These are phyloP conservation scores for Cephalotes varians DNA, from an alignment of 2,888 invertebrate genomes.

Conservation along the genomic window DNA sequence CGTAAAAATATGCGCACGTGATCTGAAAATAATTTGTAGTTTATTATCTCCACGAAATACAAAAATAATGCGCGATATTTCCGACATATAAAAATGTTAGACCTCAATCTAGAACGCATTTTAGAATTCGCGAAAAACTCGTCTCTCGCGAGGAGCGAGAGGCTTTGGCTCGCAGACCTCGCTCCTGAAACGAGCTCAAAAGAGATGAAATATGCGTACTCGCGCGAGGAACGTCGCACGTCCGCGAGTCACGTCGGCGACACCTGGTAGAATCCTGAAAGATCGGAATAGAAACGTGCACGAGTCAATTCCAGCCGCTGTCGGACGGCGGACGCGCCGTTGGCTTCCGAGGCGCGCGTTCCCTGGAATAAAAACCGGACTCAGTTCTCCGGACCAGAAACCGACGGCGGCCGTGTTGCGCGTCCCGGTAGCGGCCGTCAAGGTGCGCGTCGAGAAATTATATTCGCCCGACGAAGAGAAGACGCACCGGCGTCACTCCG, in stretches of 20 bases:
- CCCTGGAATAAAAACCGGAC: slow-evolving; percentile 75
- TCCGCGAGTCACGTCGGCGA: slow-evolving; percentile 62
- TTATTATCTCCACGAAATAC: neutral
- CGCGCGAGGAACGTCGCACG: slow-evolving; percentile 24
- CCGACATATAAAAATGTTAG: neutral
- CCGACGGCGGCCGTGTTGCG: slow-evolving; percentile 10
- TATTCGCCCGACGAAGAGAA: slow-evolving; percentile 53
- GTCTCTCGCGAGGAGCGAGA: neutral
- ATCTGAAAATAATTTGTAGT: neutral
- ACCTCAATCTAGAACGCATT: neutral
- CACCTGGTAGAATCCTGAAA: slow-evolving; percentile 69
- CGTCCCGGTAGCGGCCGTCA: slow-evolving; percentile 31
- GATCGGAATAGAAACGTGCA: slow-evolving; percentile 77
- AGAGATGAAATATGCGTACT: slow-evolving; percentile 12
- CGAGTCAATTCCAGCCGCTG: slow-evolving; percentile 76
- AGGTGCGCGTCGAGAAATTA: slow-evolving; percentile 65
- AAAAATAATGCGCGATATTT: neutral
- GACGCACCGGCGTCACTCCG: slow-evolving; percentile 12
- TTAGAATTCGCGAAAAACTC: slow-evolving; percentile 4
- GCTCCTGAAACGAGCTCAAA: slow-evolving; percentile 21
- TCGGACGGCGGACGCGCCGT: slow-evolving; percentile 63
- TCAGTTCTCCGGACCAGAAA: slow-evolving; percentile 56
- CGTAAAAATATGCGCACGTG: neutral
- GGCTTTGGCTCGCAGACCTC: neutral
- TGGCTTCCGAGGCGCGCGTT: slow-evolving; percentile 62